Conservation (phyloP, 2,797 vertebrate species). For the Lepilemur septentrionalis region DNA sequence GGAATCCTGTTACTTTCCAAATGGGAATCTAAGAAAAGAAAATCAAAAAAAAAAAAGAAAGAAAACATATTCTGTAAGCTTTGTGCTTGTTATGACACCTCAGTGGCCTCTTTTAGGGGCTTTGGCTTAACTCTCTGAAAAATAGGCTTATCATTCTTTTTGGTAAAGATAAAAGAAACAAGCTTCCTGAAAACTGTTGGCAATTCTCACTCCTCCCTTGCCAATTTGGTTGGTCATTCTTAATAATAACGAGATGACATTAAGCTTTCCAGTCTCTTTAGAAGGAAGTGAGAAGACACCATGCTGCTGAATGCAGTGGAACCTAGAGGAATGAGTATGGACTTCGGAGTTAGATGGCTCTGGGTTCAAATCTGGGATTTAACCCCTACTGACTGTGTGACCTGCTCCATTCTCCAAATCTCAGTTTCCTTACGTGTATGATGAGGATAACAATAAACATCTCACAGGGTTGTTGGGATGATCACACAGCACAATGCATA, state of each 20-base stretch:
- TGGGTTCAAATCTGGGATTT: not conserved
- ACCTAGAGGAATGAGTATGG: not conserved
- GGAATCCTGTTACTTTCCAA: not conserved
- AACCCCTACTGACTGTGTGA: not conserved
- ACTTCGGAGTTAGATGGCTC: not conserved
- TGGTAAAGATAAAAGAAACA: not conserved
- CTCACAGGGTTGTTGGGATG: not conserved
- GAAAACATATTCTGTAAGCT: not conserved
- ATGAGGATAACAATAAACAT: not conserved
- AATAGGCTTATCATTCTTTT: not conserved
- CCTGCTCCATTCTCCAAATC: not conserved
- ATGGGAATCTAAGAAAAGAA: not conserved
- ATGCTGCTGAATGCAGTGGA: not conserved
- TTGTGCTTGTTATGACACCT: not conserved
- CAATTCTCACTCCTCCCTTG: not conserved
- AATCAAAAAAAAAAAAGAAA: not conserved
- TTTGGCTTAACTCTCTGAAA: not conserved
- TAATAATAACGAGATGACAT: not conserved
- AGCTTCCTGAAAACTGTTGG: not conserved
- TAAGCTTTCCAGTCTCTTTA: not conserved
- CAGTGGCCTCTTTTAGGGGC: not conserved
- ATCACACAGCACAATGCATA: not conserved
- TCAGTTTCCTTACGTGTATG: not conserved
- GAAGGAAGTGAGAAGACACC: not conserved
- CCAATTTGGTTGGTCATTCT: not conserved